Conservation (phyloP, 2,797 vertebrate genomes). For the Lepilemur ruficaudatus region DNA sequence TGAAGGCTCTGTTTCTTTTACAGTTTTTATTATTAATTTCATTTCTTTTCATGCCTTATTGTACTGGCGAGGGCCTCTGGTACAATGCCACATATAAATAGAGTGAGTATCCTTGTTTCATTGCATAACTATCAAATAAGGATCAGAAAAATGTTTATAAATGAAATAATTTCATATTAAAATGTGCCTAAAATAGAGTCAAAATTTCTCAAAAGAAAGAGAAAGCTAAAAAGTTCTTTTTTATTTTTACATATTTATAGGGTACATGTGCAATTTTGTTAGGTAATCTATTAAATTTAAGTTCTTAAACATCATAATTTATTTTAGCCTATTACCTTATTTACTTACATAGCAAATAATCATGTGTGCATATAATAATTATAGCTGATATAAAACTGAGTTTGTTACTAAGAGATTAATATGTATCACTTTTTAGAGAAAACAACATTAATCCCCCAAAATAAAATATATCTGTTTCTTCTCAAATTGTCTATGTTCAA, state of each 20-base stretch:
- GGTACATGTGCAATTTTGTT: too few species aligned
- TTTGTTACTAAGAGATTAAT: conserved; percentile 2
- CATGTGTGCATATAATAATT: not conserved
- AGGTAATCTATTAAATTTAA: not conserved
- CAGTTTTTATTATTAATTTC: not conserved
- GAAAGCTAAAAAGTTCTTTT: not conserved
- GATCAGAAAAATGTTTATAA: not conserved
- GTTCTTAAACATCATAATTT: not conserved
- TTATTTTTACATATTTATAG: too few species aligned
- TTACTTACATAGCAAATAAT: not conserved
- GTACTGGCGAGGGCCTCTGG: not conserved
- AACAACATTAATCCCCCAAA: not conserved
- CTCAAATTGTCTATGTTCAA: not conserved
- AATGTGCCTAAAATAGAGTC: not conserved
- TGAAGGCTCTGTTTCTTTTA: not conserved
- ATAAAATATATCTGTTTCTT: not conserved
- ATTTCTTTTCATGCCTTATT: not conserved
- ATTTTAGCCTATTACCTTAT: not conserved
- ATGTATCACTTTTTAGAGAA: not conserved
- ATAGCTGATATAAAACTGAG: not conserved
- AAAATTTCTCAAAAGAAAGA: not conserved
- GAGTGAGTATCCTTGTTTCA: too few species aligned
- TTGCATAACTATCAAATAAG: not conserved
- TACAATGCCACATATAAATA: not conserved
- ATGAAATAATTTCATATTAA: not conserved